Percentiles rank a stretch among this genome's conserved stretches.
These are phyloP conservation scores for Amazonetta brasiliensis DNA, from an alignment of 2,797 vertebrate genomes.

Conservation along the genomic window DNA sequence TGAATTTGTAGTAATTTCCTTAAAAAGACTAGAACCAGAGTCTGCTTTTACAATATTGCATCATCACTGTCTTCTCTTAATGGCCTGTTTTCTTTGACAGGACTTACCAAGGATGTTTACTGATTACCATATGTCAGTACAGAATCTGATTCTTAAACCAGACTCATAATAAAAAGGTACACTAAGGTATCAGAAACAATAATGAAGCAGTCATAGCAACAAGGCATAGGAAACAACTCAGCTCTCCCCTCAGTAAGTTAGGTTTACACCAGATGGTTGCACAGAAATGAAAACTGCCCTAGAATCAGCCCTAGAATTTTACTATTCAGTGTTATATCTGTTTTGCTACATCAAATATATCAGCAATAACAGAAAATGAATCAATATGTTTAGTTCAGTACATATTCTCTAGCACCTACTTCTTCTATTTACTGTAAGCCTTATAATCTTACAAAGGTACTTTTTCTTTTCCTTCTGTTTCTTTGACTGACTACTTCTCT, in stretches of 20 bases:
- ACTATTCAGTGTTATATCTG: neutral
- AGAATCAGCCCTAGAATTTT: neutral
- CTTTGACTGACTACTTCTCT: neutral
- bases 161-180: neutral
- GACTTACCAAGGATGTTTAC: neutral
- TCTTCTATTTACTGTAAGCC: neutral
- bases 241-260: neutral
- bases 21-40: neutral
- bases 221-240: neutral
- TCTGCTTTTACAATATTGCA: neutral
- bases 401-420: neutral
- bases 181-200: neutral
- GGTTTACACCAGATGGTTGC: neutral
- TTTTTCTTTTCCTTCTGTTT: neutral
- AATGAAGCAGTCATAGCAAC: neutral
- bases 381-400: neutral
- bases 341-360: conserved; percentile 23
- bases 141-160: neutral
- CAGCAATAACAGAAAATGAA: neutral
- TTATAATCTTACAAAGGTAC: neutral
- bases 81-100: neutral
- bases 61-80: neutral
- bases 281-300: neutral
- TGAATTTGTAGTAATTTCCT: neutral
- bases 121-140: neutral